These are phyloP conservation scores for Ruditapes philippinarum DNA, from an alignment of 1,140 invertebrate species.

Conservation along the genomic window DNA sequence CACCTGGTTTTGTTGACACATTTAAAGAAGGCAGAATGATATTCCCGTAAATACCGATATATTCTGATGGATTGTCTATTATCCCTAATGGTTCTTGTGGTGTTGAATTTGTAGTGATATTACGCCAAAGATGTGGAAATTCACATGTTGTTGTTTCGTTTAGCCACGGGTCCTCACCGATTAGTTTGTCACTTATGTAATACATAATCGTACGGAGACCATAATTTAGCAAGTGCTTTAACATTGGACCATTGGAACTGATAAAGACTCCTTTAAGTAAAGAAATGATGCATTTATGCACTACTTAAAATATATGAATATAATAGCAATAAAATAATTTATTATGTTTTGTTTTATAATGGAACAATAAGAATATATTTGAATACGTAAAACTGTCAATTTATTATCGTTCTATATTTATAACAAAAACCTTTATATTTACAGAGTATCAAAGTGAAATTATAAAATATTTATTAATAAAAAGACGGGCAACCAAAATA, in stretches of 20 bases:
- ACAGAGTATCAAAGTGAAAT: too few relatives aligned
- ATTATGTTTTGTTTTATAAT: too few relatives aligned
- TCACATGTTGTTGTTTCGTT: constrained; percentile 47
- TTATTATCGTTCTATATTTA: too few relatives aligned
- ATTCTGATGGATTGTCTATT: neutral
- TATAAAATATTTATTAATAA: too few relatives aligned
- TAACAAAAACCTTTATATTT: too few relatives aligned
- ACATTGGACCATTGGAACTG: constrained; percentile 21
- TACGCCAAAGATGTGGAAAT: constrained; percentile 15
- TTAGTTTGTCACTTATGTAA: constrained; percentile 19
- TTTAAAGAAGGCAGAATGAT: neutral
- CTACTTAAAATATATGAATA: too few relatives aligned
- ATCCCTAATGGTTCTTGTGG: neutral
- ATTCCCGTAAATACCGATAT: neutral
- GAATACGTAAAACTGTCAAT: too few relatives aligned
- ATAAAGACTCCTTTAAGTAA: constrained; percentile 13
- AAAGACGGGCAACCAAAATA: too few relatives aligned
- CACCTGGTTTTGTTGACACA: neutral
- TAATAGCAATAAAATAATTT: too few relatives aligned
- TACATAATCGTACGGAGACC: neutral
- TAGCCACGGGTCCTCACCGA: constrained; percentile 3
- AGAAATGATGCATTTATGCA: too few relatives aligned
- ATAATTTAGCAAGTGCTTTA: neutral
- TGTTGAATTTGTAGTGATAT: neutral
- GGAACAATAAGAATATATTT: too few relatives aligned